Percentiles rank a stretch among this genome's conserved stretches.
phyloP scores from a whole-genome alignment of 2,888 invertebrate species.

The Tipula helvola region DNA sequence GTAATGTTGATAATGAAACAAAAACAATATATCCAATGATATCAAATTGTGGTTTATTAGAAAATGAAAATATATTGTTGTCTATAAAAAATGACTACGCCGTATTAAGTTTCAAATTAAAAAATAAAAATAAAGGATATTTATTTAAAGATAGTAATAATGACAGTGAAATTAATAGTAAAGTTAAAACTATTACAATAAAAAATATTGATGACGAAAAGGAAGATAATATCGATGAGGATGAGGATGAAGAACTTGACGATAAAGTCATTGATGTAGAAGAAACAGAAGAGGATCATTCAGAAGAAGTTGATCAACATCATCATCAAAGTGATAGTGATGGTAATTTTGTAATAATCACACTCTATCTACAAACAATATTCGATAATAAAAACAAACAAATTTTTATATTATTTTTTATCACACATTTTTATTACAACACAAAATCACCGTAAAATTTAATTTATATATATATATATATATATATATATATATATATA shows the following conservation, averaged over 20 bases:
- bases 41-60: conserved; percentile 23
- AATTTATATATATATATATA: not conserved
- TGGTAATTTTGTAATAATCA: conserved; percentile 8
- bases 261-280: not conserved
- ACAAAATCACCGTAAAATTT: not conserved
- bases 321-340: not conserved
- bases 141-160: not conserved
- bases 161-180: not conserved
- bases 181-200: not conserved
- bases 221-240: not conserved
- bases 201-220: not conserved
- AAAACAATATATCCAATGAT: conserved; percentile 6
- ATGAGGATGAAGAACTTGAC: not conserved
- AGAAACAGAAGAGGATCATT: not conserved
- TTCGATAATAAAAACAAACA: not conserved
- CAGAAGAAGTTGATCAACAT: not conserved
- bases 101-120: conserved; percentile 5
- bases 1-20: conserved; percentile 24
- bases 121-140: not conserved
- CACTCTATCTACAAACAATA: not conserved
- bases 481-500: not conserved
- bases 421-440: conserved; percentile 6
- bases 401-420: not conserved
- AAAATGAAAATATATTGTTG: conserved; percentile 35
- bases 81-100: conserved; percentile 36